Evolutionary conservation across 2,888 invertebrate species (phyloP).

Genomic region (Coelinius sp.): DNA sequence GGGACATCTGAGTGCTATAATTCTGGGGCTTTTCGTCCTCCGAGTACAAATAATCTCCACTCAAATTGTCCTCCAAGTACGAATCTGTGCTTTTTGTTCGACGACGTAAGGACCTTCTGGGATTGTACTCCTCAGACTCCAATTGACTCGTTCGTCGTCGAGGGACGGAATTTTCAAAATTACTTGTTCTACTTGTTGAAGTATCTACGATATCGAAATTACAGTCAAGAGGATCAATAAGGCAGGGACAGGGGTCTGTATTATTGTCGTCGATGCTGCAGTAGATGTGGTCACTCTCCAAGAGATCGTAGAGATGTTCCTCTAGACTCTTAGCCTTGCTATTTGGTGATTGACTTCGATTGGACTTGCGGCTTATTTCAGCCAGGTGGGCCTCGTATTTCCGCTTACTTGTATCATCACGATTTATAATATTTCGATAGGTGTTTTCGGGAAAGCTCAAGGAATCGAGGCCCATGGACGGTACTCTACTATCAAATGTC

Average conservation of each 20-base stretch:
- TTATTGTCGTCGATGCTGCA: conserved; percentile 76
- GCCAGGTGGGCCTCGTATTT: not conserved
- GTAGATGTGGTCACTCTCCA: conserved; percentile 63
- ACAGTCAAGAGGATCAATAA: conserved; percentile 16
- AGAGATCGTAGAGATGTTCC: conserved; percentile 49
- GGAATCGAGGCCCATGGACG: not conserved
- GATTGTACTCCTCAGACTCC: conserved; percentile 26
- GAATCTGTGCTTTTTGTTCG: conserved; percentile 61
- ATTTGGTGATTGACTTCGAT: conserved; percentile 19
- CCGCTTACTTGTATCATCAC: not conserved
- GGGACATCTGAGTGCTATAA: conserved; percentile 36
- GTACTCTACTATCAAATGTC: not conserved
- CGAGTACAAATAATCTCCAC: conserved; percentile 51
- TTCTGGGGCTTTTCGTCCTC: conserved; percentile 32
- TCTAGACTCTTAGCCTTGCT: conserved; percentile 46
- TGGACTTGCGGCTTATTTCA: conserved; percentile 42
- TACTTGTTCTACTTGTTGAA: conserved; percentile 23
- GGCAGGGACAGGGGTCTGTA: conserved; percentile 44
- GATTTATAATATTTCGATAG: not conserved
- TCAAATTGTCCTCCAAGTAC: conserved; percentile 55
- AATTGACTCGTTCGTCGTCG: conserved; percentile 13
- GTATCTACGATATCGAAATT: conserved; percentile 9
- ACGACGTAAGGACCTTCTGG: conserved; percentile 42
- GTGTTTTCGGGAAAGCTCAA: not conserved
- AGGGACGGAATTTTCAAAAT: conserved; percentile 12